Percentiles rank a stretch among this genome's conserved stretches.
Conservation (phyloP, 2,888 invertebrate genomes). For the Pterobdella sp. region DNA sequence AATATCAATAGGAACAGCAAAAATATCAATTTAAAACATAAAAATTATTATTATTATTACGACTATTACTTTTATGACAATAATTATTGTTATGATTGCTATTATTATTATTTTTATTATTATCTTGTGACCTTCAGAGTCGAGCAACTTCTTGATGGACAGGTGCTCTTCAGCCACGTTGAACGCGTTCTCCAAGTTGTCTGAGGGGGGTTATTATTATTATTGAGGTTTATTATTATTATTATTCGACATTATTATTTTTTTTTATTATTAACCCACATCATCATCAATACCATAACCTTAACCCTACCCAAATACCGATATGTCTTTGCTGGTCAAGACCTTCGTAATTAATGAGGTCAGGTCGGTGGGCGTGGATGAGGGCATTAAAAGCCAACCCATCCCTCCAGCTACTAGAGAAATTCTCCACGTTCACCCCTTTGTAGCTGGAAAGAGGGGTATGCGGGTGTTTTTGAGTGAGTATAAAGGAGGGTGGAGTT, state of each 20-base stretch:
- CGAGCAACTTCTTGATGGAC: constrained; percentile 78
- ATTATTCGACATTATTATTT: not conserved
- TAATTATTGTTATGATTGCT: too few relatives aligned
- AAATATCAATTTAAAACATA: too few relatives aligned
- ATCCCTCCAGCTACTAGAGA: constrained; percentile 78
- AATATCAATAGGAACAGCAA: not conserved
- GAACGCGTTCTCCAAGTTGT: constrained; percentile 94
- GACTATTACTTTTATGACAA: too few relatives aligned
- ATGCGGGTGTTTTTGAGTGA: not conserved
- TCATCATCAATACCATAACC: not conserved
- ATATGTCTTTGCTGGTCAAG: constrained; percentile 75
- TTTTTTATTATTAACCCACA: not conserved
- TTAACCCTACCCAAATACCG: constrained; percentile 46
- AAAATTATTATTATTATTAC: too few relatives aligned
- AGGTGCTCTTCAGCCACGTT: constrained; percentile 84
- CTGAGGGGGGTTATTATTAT: too few relatives aligned
- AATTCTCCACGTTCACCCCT: constrained; percentile 54
- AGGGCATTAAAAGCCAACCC: constrained; percentile 97
- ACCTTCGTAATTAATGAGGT: constrained; percentile 78
- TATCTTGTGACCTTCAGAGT: constrained; percentile 74
- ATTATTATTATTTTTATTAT: too few relatives aligned
- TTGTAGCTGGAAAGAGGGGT: constrained; percentile 44
- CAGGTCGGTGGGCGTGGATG: constrained; percentile 88
- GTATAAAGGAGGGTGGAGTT: not conserved
- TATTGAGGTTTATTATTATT: too few relatives aligned